Evolutionary conservation across 2,888 invertebrate genomes (phyloP), one percentile per base, ranked within the genome.

Genomic region (Athripsodes cinereus): DNA sequence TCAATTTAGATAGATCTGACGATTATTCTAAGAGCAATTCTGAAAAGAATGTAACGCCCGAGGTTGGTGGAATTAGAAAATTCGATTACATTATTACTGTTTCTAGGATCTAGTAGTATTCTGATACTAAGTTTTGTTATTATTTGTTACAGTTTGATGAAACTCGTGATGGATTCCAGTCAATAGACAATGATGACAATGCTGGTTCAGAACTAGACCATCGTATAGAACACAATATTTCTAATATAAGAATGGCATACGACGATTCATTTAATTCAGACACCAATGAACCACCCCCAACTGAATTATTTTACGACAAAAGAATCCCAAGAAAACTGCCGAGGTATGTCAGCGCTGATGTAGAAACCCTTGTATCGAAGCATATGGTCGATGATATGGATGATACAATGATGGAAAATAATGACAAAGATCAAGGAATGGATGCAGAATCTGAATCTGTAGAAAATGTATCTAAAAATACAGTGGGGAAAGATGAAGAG

Each of bases 311-410:
- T 34, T 49, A 40, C 22, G 55, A 55, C 2, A 49, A 46, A 22
- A 52, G 40, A 26, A 16, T 52, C 20, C 51, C 21, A 18, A 51
- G 50, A 44, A 34, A 22, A 22, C 22, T 56, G 11, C 56, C 56
- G 13, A 21, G 56, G 19, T 56, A 56, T 26, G 34, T 56, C 18
- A 56, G 56, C 26, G 22, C 56, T 5, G 56, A 56, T n/a, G 46
- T 56, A 5, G 55, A 59, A 51, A 55, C 54, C n/a, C 40, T 55
- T 13, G 58, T 55, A 13, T 51, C 46, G 16, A 55, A 55, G 18
- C 53, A 53, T n/a, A n/a, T 20, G 13, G 53, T n/a, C 13, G 58
- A 58, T 18, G 48, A 49, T 8, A 44, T 50, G 16, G 53, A 53
- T 2, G 48, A 22, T 11, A 16, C 13, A 8, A 13, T 13, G 8